Base-by-base conservation (phyloP, 2,113 vertebrate species). In the Zapus hudsonius region DNA sequence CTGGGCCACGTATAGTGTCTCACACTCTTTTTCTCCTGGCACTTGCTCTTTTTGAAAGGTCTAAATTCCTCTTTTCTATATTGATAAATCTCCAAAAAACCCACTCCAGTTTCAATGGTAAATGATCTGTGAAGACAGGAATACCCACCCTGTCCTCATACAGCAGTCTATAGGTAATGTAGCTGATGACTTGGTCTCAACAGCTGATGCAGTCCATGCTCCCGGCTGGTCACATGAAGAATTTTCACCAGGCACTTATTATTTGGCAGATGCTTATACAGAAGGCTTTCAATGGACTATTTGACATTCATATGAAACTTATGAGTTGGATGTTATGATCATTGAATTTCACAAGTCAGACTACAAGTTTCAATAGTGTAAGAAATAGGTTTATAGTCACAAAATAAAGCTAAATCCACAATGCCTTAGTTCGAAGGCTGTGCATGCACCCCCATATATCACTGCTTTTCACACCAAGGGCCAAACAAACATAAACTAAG, bases 81-180 rank as follows among this genome's bases (percentile, higher is more conserved):
- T 52, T n/a, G n/a, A n/a, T n/a, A n/a, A n/a, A n/a, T n/a, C n/a
- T 42, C 63, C 31, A 57, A 92, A 78, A 23, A n/a, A 36, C n/a
- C n/a, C n/a, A n/a, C n/a, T n/a, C n/a, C 16, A 92, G 23, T 61
- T 59, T 36, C 93, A 75, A 81, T 92, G 27, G 67, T 40, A 92
- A 69, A 80, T 80, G 40, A 74, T 90, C 63, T 81, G 4, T 40
- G 47, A 59, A 42, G 42, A 61, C 22, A 66, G 27, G 13, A 66
- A 12, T 29, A 33, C n/a, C 66, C 42, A 20, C 23, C 17, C 61
- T 6, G 6, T 83, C 25, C 23, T 11, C 20, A 44, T 33, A 9
- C n/a, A 73, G 69, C 33, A 87, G 36, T 63, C 25, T 42, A 5
- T 42, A 23, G 47, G 20, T 64, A 84, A 80, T 52, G 52, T 31